phyloP scores from a whole-genome alignment of 2,113 vertebrate genomes.

The Jaculus jaculus region DNA sequence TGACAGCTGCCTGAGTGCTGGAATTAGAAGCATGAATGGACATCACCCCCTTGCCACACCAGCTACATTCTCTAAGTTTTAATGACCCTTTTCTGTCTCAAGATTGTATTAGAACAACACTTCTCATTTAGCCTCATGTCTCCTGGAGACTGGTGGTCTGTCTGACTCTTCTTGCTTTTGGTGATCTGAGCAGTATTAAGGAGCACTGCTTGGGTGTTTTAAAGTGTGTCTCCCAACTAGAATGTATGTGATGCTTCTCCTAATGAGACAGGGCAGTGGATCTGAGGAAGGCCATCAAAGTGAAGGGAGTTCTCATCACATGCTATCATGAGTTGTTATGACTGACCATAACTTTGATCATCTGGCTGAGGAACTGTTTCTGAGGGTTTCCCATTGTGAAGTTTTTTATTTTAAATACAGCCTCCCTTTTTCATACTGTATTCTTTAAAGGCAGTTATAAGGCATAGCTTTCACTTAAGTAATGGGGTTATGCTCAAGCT shows the following conservation, averaged over 20 bases:
- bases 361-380: neutral
- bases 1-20: neutral
- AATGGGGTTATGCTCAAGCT: neutral
- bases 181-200: neutral
- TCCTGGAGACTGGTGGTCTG: neutral
- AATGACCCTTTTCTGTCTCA: neutral
- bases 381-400: neutral
- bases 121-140: neutral
- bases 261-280: neutral
- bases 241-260: neutral
- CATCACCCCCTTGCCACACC: neutral
- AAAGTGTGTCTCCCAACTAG: neutral
- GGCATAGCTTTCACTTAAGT: neutral
- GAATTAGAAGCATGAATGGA: neutral
- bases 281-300: neutral
- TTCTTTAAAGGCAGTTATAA: neutral
- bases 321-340: neutral
- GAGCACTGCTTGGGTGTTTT: neutral
- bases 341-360: neutral
- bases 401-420: neutral
- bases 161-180: neutral
- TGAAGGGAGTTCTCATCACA: neutral
- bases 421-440: neutral
- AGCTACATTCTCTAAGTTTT: neutral
- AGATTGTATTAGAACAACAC: neutral